phyloP scores from a whole-genome alignment of 2,888 invertebrate genomes.

The Adelphocoris suturalis region DNA sequence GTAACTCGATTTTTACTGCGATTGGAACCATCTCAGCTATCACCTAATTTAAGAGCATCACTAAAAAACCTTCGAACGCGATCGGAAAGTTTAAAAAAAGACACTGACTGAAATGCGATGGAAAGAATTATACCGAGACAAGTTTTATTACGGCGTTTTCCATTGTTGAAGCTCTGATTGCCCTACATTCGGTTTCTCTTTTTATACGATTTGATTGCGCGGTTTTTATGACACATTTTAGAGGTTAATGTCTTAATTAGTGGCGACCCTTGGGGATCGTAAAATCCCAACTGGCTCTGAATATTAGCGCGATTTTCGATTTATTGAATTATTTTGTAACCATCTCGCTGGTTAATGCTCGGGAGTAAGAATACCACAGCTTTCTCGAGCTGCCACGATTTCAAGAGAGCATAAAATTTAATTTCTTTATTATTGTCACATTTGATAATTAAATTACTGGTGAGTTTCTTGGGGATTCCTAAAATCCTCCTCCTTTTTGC shows the following conservation, averaged over 20 bases:
- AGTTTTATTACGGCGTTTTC: not conserved
- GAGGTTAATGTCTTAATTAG: conserved; percentile 34
- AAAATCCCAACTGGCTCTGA: not conserved
- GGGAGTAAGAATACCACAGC: not conserved
- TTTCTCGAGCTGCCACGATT: not conserved
- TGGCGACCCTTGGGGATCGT: not conserved
- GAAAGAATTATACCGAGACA: not conserved
- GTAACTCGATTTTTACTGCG: not conserved
- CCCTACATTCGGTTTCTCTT: not conserved
- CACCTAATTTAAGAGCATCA: conserved; percentile 7
- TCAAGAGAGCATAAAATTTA: no score
- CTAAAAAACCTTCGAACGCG: conserved; percentile 8
- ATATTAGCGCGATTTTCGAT: conserved; percentile 4
- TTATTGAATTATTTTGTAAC: not conserved
- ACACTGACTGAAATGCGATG: not conserved
- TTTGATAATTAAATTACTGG: no score
- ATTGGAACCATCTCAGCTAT: not conserved
- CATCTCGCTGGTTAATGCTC: not conserved
- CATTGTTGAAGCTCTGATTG: conserved; percentile 20
- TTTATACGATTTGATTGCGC: not conserved
- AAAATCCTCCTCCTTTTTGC: no score
- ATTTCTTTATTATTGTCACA: no score
- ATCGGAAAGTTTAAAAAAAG: not conserved
- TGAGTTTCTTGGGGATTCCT: no score
- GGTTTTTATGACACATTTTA: conserved; percentile 18